Evolutionary conservation across 2,113 vertebrate species (phyloP), one percentile per base, ranked within the genome.

Genomic region (Pseudorectes ferrugineus): DNA sequence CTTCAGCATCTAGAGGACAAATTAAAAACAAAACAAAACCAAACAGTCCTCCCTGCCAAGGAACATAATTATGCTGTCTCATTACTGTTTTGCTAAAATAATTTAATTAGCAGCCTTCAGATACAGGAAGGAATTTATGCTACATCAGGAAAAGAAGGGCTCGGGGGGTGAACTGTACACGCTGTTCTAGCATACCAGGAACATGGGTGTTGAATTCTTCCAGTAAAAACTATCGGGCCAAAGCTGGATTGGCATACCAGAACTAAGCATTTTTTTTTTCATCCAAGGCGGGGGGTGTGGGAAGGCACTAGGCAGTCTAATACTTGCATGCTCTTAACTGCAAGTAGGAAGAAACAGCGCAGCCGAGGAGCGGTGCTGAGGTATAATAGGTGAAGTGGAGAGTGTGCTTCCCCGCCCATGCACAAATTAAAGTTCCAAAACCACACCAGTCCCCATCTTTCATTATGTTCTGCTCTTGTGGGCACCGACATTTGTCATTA

Each of bases 11-110:
- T 74, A 96, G 48, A 97, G 92, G 84, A 95, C 93, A 97, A 54
- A 89, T 55, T 59, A 79, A 73, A 92, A 88, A 68, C 61, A 81
- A 95, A 88, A 52, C n/a, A 17, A 86, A 91, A n/a, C 43, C 33
- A 12, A 55, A 58, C 15, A 42, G 13, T 28, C 33, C 46, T 85
- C 82, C 73, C 55, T 93, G 92, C 95, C 96, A 97, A 97, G 91
- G 96, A 95, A 97, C 96, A 97, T 94, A 98, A 97, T 97, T 97
- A 92, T 95, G 93, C 90, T 97, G 97, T 94, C 97, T 97, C 95
- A 96, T 96, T 97, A 96, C 68, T 75, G 14, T 95, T 97, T 84
- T 97, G 95, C 61, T 96, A 96, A 63, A 97, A 97, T 97, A 97
- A 97, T 95, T 94, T 85, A 97, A 98, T 98, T 98, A 98, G 96